Evolutionary conservation across 2,113 vertebrate species (phyloP).

Genomic region (Ctenomys sociabilis): DNA sequence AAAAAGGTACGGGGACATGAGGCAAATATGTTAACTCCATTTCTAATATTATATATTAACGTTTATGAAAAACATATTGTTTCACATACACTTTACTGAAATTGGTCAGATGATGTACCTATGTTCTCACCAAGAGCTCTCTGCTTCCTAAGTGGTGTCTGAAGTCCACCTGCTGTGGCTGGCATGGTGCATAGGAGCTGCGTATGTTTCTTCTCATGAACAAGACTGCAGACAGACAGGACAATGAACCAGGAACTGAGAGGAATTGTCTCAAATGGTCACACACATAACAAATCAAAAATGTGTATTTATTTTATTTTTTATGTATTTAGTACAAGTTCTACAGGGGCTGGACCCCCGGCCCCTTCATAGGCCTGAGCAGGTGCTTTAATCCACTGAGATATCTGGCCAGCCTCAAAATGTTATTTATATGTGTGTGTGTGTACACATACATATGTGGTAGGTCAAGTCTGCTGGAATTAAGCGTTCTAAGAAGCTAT

Average conservation of each 20-base stretch:
- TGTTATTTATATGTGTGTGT: neutral
- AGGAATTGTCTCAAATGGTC: slow-evolving; percentile 42
- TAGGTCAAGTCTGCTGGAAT: neutral
- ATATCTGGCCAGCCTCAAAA: neutral
- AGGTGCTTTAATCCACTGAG: too few relatives aligned
- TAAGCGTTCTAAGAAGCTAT: neutral
- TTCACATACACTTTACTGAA: slow-evolving; percentile 47
- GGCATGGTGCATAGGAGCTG: neutral
- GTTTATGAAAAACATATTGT: slow-evolving; percentile 63
- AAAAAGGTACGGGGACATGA: slow-evolving; percentile 13
- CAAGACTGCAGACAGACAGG: neutral
- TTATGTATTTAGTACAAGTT: too few relatives aligned
- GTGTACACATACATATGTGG: neutral
- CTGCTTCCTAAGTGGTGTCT: neutral
- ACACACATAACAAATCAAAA: slow-evolving; percentile 46
- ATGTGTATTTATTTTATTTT: neutral
- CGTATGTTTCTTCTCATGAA: slow-evolving; percentile 38
- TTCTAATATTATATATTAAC: slow-evolving; percentile 54
- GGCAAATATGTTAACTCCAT: slow-evolving; percentile 60
- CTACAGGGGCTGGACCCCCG: too few relatives aligned
- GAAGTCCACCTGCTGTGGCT: neutral
- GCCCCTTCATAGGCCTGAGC: too few relatives aligned
- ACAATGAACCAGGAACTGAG: slow-evolving; percentile 28
- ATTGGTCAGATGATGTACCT: neutral
- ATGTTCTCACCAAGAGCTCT: slow-evolving; percentile 12